Conservation (phyloP, 2,113 vertebrate genomes). For the Gavia stellata region DNA sequence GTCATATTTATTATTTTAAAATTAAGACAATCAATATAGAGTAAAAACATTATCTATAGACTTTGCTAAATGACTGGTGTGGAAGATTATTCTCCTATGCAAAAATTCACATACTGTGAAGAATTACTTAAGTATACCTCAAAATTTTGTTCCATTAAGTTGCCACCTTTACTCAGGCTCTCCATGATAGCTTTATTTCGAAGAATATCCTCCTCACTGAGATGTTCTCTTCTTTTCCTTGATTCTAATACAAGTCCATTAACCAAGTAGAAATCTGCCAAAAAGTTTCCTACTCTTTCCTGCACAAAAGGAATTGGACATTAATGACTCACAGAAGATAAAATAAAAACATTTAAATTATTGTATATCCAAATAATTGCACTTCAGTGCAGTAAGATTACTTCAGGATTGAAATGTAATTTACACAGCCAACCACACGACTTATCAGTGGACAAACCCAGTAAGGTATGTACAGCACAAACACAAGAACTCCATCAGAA, state of each 20-base stretch:
- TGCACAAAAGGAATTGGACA: constrained; percentile 48
- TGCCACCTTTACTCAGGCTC: constrained; percentile 97
- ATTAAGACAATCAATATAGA: neutral
- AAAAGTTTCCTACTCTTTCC: constrained; percentile 96
- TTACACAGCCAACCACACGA: neutral
- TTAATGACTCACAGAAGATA: neutral
- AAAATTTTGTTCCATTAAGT: constrained; percentile 93
- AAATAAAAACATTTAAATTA: neutral
- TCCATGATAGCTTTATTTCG: constrained; percentile 99
- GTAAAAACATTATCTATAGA: neutral
- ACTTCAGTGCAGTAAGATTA: neutral
- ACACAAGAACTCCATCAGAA: neutral
- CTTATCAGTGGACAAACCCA: neutral
- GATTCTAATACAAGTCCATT: constrained; percentile 96
- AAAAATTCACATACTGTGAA: neutral
- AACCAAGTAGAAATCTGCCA: constrained; percentile 96
- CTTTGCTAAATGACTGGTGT: neutral
- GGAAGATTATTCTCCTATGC: neutral
- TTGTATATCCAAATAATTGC: neutral
- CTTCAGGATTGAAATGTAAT: neutral
- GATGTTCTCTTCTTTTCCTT: constrained; percentile 94
- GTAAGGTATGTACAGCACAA: neutral
- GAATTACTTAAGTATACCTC: constrained; percentile 75
- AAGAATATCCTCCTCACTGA: constrained; percentile 97
- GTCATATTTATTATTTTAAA: neutral